A percentile compares a stretch with the other conserved stretches of the same genome.
Evolutionary conservation across 2,113 vertebrate genomes (phyloP).

Genomic region (Psilopogon haemacephalus): DNA sequence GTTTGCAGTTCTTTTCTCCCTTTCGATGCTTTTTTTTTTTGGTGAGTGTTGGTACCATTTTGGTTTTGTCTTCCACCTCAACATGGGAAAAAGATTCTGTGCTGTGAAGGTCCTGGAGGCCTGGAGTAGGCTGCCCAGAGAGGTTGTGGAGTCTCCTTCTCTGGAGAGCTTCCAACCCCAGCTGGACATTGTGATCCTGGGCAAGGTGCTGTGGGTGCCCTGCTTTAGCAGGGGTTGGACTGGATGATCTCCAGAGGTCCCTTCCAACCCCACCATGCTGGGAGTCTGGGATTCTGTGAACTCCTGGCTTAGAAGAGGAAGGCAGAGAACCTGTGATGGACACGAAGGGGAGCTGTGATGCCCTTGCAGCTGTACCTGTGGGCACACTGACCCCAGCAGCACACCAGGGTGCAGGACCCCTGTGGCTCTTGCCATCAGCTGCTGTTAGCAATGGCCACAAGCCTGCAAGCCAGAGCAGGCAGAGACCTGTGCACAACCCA

Average conservation of each 20-base stretch:
- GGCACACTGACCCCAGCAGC: neutral
- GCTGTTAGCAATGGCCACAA: neutral
- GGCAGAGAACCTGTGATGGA: neutral
- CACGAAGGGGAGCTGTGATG: neutral
- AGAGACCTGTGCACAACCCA: neutral
- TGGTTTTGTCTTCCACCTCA: neutral
- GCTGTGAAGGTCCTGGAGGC: too few species aligned
- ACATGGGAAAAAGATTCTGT: too few species aligned
- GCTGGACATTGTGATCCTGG: too few species aligned
- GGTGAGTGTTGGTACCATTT: too few species aligned
- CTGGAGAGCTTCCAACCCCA: too few species aligned
- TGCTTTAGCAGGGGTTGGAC: too few species aligned
- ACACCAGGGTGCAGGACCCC: neutral
- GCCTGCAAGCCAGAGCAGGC: rapidly evolving
- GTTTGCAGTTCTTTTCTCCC: rapidly evolving
- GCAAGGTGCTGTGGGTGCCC: too few species aligned
- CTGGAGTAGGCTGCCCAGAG: too few species aligned
- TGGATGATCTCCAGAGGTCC: too few species aligned
- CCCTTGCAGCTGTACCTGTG: neutral
- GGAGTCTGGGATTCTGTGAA: too few species aligned
- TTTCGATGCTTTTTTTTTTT: neutral
- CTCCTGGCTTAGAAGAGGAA: neutral
- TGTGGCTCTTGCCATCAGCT: rapidly evolving
- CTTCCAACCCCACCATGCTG: too few species aligned
- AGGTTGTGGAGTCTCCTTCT: too few species aligned